These are phyloP conservation scores for Rhadina sibilatrix DNA, from an alignment of 2,113 vertebrate genomes.

Conservation along the genomic window DNA sequence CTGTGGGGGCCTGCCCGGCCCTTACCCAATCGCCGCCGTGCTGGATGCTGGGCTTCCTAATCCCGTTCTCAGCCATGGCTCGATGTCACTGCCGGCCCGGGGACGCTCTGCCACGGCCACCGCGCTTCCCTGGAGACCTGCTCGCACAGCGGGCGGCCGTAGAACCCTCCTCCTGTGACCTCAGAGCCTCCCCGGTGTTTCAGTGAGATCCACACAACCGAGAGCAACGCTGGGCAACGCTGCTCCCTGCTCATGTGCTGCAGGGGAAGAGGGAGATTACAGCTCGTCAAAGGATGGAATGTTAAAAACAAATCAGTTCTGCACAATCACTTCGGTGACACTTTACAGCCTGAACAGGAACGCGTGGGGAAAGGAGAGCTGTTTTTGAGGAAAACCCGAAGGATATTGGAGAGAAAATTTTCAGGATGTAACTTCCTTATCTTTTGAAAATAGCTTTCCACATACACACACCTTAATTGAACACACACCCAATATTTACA, in stretches of 20 bases:
- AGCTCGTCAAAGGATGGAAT: accelerated
- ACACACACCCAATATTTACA: not conserved
- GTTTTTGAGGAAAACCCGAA: not conserved
- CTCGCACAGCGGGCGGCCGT: accelerated
- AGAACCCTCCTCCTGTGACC: not conserved
- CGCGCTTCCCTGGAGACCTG: not conserved
- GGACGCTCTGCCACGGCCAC: not conserved
- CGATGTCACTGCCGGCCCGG: not conserved
- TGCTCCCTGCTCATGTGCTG: accelerated
- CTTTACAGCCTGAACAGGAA: not conserved
- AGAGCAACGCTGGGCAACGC: accelerated
- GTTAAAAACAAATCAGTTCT: not conserved
- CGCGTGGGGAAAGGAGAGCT: not conserved
- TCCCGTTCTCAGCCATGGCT: slow-evolving; percentile 66
- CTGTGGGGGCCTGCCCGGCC: accelerated
- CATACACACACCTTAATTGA: not conserved
- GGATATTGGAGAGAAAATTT: not conserved
- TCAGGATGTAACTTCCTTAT: not conserved
- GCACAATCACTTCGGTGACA: not conserved
- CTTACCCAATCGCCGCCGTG: slow-evolving; percentile 74
- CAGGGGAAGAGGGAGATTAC: accelerated
- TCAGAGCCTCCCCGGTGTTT: not conserved
- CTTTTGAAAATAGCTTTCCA: not conserved
- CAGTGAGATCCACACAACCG: accelerated
- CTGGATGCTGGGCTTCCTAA: not conserved